Conservation (phyloP, 1,140 invertebrate species). For the Drosophila ogumai region DNA sequence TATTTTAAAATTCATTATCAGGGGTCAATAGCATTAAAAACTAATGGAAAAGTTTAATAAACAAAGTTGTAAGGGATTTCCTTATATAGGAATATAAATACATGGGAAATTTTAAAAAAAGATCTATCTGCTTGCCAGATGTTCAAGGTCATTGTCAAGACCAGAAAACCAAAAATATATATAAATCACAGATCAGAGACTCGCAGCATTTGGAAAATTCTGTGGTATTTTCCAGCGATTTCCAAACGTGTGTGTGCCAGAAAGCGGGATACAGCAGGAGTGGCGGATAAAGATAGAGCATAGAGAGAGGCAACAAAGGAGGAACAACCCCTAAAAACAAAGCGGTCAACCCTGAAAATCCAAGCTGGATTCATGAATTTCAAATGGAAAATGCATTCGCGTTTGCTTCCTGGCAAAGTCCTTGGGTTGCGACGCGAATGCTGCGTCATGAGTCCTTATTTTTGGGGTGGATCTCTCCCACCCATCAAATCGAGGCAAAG, state of each 20-base stretch:
- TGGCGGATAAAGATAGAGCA: constrained; percentile 9
- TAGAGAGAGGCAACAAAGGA: constrained; percentile 18
- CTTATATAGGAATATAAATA: too few relatives aligned
- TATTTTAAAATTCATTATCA: constrained; percentile 4
- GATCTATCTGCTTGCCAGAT: constrained; percentile 20
- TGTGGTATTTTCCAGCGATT: constrained; percentile 59
- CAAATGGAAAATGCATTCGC: constrained; percentile 15
- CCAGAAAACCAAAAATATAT: constrained; percentile 4
- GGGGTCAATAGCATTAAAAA: constrained; percentile 54
- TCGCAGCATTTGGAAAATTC: constrained; percentile 46
- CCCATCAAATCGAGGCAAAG: constrained; percentile 9
- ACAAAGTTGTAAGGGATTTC: background rate
- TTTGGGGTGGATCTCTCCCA: constrained; percentile 58
- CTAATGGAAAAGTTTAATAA: constrained; percentile 1
- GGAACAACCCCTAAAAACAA: constrained; percentile 57
- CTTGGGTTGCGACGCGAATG: constrained; percentile 50
- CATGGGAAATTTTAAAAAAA: background rate
- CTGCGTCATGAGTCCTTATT: constrained; percentile 53
- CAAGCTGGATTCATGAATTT: constrained; percentile 2
- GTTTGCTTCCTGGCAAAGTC: constrained; percentile 39
- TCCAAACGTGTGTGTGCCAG: constrained; percentile 57
- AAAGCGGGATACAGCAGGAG: background rate
- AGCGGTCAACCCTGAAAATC: constrained; percentile 38
- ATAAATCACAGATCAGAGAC: constrained; percentile 23
- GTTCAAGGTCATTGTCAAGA: constrained; percentile 75